Evolutionary conservation across 92 coral and sea anemone species (phyloP).

Genomic region (Virgularia gustaviana): DNA sequence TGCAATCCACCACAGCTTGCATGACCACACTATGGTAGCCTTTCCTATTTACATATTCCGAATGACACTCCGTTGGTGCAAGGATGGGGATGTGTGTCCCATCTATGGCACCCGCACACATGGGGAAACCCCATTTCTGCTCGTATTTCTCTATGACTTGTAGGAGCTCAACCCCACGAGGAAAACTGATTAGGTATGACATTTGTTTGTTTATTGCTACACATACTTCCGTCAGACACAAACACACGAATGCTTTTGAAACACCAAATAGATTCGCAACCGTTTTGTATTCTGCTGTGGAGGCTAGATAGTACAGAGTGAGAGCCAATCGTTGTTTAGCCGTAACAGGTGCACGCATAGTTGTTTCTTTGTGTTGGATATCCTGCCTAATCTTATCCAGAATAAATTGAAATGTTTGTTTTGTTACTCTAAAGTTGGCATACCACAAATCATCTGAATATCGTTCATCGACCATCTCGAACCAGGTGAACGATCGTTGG

Average conservation of each 20-base stretch:
- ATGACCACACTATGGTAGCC: conserved; percentile 22
- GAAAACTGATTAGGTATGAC: conserved; percentile 15
- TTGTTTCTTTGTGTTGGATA: conserved; percentile 49
- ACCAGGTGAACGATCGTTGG: conserved; percentile 38
- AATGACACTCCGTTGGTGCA: conserved; percentile 33
- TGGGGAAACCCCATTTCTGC: conserved; percentile 43
- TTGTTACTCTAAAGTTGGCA: conserved; percentile 57
- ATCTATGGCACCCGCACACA: conserved; percentile 40
- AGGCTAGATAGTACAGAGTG: conserved; percentile 55
- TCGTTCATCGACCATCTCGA: conserved; percentile 37
- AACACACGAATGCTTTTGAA: conserved; percentile 54
- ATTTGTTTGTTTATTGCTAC: conserved; percentile 35
- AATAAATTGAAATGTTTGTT: conserved; percentile 48
- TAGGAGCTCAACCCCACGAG: conserved; percentile 11
- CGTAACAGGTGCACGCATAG: conserved; percentile 50
- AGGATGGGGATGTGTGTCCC: conserved; percentile 34
- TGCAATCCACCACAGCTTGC: conserved; percentile 34
- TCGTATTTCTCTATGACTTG: conserved; percentile 3
- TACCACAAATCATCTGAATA: conserved; percentile 53
- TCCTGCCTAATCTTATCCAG: conserved; percentile 33
- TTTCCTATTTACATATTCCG: conserved; percentile 41
- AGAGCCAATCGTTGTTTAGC: conserved; percentile 42
- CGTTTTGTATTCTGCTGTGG: conserved; percentile 54
- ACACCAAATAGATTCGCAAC: conserved; percentile 58
- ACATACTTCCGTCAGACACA: conserved; percentile 49